phyloP scores from a whole-genome alignment of 2,888 invertebrate species.

The Agonopterix heracliana region DNA sequence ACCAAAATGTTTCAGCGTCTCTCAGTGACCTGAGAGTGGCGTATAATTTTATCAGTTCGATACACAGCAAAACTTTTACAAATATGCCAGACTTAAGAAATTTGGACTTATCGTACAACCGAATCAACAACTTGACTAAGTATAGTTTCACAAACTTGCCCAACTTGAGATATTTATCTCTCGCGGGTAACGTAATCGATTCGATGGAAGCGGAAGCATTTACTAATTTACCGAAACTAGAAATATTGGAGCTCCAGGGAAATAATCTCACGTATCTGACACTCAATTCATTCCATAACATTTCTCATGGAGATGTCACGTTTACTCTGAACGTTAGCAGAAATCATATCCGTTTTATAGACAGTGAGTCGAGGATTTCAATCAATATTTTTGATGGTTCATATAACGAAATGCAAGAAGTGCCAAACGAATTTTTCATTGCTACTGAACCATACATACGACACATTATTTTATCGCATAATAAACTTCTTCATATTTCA shows the following conservation, averaged over 20 bases:
- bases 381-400: conserved; percentile 83
- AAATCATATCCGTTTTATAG: conserved; percentile 76
- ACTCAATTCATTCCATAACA: conserved; percentile 80
- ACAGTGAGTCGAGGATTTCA: conserved; percentile 71
- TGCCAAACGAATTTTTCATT: conserved; percentile 80
- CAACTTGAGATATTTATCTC: conserved; percentile 86
- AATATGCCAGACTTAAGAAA: conserved; percentile 84
- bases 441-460: conserved; percentile 79
- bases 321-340: conserved; percentile 86
- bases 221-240: conserved; percentile 83
- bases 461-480: conserved; percentile 83
- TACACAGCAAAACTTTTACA: conserved; percentile 83
- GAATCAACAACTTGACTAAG: conserved; percentile 81
- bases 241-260: conserved; percentile 86
- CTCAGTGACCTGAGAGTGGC: conserved; percentile 87
- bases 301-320: conserved; percentile 79
- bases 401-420: conserved; percentile 79
- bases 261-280: conserved; percentile 84
- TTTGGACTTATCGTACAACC: conserved; percentile 86
- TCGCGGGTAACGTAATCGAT: conserved; percentile 87
- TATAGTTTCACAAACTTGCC: conserved; percentile 86
- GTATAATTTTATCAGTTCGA: conserved; percentile 84
- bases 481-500: conserved; percentile 81
- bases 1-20: conserved; percentile 81
- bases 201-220: conserved; percentile 85